Conservation (phyloP, 1,140 invertebrate genomes). For the Camponotus floridanus region DNA sequence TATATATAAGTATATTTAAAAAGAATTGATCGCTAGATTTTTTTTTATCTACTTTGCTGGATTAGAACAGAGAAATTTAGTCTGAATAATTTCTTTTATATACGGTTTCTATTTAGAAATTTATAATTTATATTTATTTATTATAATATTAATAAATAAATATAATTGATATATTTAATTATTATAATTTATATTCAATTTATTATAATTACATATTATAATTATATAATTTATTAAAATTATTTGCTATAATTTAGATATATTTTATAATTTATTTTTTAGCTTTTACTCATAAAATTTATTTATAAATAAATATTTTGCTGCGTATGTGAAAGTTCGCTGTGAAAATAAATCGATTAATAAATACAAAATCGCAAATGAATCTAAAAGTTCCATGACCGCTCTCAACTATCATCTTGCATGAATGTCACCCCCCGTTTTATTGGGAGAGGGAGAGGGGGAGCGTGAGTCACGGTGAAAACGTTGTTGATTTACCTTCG, state of each 20-base stretch:
- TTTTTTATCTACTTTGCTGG: background rate
- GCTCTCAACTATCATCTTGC: conserved; percentile 34
- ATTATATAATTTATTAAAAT: too few species aligned
- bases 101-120: background rate
- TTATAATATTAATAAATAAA: too few species aligned
- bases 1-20: background rate
- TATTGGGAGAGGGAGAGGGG: background rate
- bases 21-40: background rate
- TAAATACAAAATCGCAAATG: conserved; percentile 13
- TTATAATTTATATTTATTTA: too few species aligned
- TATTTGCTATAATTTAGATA: too few species aligned
- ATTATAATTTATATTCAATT: too few species aligned
- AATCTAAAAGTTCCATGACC: background rate
- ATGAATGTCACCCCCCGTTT: conserved; percentile 66
- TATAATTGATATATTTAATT: too few species aligned
- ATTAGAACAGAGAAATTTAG: background rate
- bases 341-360: background rate
- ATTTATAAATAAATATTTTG: too few species aligned
- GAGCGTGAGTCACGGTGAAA: conserved; percentile 73
- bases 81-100: background rate
- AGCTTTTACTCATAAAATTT: too few species aligned
- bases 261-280: too few species aligned
- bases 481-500: conserved; percentile 73
- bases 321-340: too few species aligned
- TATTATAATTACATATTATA: too few species aligned